Evolutionary conservation across 2,888 invertebrate species (phyloP).

Genomic region (Drosophila nr. perissopoda): DNA sequence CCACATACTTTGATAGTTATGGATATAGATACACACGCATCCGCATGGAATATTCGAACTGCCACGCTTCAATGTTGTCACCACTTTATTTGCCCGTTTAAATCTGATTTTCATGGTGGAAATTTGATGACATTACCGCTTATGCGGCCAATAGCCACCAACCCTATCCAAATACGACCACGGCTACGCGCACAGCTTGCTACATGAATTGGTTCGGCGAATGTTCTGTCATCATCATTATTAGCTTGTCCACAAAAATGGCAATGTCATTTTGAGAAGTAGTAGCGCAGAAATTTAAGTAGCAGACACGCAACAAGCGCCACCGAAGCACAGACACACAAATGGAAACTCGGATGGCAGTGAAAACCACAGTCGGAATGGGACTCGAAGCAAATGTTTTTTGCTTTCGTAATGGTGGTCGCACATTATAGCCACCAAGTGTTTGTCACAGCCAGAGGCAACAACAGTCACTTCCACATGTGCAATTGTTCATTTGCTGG

Average conservation of each 20-base stretch:
- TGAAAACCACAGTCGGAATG: not conserved
- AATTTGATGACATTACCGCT: slow-evolving; percentile 33
- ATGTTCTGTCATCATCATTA: slow-evolving; percentile 73
- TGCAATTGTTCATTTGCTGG: slow-evolving; percentile 15
- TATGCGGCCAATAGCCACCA: slow-evolving; percentile 34
- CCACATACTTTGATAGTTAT: not conserved
- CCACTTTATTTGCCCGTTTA: slow-evolving; percentile 4
- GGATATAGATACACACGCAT: not conserved
- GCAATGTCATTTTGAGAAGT: slow-evolving; percentile 55
- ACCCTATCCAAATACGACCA: slow-evolving; percentile 5
- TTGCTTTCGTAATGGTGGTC: slow-evolving; percentile 46
- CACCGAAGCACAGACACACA: slow-evolving; percentile 4
- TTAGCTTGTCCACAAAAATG: slow-evolving; percentile 54
- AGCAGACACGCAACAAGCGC: slow-evolving; percentile 39
- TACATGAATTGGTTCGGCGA: slow-evolving; percentile 70
- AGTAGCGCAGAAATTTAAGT: slow-evolving; percentile 26
- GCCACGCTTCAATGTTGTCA: slow-evolving; percentile 11
- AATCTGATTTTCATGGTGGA: slow-evolving; percentile 14
- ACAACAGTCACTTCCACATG: slow-evolving; percentile 23
- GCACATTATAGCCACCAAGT: slow-evolving; percentile 61
- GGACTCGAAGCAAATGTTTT: slow-evolving; percentile 19
- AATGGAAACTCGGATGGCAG: slow-evolving; percentile 1
- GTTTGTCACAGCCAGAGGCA: slow-evolving; percentile 43
- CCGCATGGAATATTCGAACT: not conserved
- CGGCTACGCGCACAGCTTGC: slow-evolving; percentile 17